Conservation (phyloP, 2,888 invertebrate species). For the Aphodius granarius region DNA sequence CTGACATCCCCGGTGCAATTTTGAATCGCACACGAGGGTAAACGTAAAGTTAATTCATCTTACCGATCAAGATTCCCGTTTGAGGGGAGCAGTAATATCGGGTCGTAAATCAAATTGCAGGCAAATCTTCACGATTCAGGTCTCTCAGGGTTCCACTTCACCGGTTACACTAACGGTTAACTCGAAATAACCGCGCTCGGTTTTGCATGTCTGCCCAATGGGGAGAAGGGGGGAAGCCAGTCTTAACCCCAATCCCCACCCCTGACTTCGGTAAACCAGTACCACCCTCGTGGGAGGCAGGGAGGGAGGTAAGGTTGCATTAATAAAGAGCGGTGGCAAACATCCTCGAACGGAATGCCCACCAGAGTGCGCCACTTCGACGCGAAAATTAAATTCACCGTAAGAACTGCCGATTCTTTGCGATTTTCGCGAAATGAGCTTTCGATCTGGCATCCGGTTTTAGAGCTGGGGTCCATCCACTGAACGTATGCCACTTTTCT, state of each 20-base stretch:
- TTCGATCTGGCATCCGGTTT: conserved; percentile 27
- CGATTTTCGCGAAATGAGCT: conserved; percentile 34
- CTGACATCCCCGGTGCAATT: not conserved
- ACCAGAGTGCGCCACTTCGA: conserved; percentile 27
- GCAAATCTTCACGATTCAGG: conserved; percentile 5
- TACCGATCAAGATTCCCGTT: conserved; percentile 6
- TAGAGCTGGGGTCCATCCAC: not conserved
- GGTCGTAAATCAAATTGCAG: conserved; percentile 13
- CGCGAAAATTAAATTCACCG: conserved; percentile 32
- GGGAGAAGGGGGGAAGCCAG: not conserved
- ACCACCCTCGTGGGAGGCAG: not conserved
- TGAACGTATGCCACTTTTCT: conserved; percentile 13
- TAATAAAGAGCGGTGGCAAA: conserved; percentile 32
- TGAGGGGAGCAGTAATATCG: conserved; percentile 5
- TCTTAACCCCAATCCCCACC: not conserved
- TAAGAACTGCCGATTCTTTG: conserved; percentile 34
- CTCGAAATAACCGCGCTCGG: conserved; percentile 10
- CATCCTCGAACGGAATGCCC: conserved; percentile 31
- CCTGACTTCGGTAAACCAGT: not conserved
- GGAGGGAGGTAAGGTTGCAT: conserved; percentile 20
- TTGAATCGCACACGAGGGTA: not conserved
- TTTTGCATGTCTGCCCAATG: conserved; percentile 1
- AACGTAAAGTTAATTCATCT: conserved; percentile 8
- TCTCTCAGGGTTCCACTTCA: not conserved
- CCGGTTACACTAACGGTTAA: conserved; percentile 7